A percentile compares a stretch with the other conserved stretches of the same genome.
These are phyloP conservation scores for Synchiropus splendidus DNA, from an alignment of 2,113 vertebrate species.

Conservation along the genomic window DNA sequence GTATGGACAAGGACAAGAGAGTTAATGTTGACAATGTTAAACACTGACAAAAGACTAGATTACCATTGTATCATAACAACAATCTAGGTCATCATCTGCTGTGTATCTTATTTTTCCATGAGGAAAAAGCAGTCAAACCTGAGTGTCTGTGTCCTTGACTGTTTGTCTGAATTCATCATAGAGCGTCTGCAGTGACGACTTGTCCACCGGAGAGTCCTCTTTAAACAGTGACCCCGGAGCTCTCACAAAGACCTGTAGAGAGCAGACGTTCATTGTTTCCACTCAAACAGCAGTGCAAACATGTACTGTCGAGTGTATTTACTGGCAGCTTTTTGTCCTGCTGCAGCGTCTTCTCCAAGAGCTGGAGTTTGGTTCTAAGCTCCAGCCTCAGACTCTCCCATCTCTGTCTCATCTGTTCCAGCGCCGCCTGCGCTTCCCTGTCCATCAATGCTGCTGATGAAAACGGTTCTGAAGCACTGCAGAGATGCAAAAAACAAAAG, in stretches of 20 bases:
- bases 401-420: slow-evolving; percentile 75
- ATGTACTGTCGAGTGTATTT: slow-evolving; percentile 13
- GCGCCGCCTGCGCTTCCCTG: slow-evolving; percentile 58
- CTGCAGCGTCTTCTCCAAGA: slow-evolving; percentile 77
- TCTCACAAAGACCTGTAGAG: slow-evolving; percentile 73
- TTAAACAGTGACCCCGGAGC: slow-evolving; percentile 69
- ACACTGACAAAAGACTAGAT: too few species aligned
- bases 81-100: too few species aligned
- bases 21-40: too few species aligned
- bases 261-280: not conserved
- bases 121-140: slow-evolving; percentile 32
- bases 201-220: slow-evolving; percentile 65
- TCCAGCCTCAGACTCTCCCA: slow-evolving; percentile 84
- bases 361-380: slow-evolving; percentile 76
- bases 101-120: too few species aligned
- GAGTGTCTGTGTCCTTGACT: slow-evolving; percentile 73
- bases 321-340: slow-evolving; percentile 78
- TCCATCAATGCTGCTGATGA: slow-evolving; percentile 69
- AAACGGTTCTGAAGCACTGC: slow-evolving; percentile 69
- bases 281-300: too few species aligned
- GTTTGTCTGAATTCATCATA: slow-evolving; percentile 73
- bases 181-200: slow-evolving; percentile 68
- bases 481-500: slow-evolving; percentile 17
- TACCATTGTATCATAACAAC: too few species aligned
- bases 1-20: not conserved